Conservation (phyloP, 2,888 invertebrate species). For the Habrosyne pyritoides region DNA sequence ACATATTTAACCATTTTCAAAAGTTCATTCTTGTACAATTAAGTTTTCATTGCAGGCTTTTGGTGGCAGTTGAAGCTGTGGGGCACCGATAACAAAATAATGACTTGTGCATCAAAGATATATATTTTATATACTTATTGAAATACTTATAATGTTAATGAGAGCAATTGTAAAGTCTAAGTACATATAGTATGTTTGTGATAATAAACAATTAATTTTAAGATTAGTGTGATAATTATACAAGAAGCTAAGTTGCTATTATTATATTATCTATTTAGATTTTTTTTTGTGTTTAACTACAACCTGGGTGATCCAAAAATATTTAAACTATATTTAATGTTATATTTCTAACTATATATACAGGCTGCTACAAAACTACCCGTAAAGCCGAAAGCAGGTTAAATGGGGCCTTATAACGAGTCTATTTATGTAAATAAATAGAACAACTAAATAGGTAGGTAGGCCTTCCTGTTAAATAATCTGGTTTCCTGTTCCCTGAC, state of each 20-base stretch:
- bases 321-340: no score
- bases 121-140: constrained; percentile 9
- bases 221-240: neutral
- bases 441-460: no score
- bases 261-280: neutral
- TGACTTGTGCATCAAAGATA: constrained; percentile 3
- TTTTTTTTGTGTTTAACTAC: neutral
- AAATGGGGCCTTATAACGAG: no score
- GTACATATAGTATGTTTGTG: constrained; percentile 31
- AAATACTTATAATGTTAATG: constrained; percentile 5
- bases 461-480: no score
- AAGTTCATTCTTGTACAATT: neutral
- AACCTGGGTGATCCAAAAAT: no score
- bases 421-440: no score
- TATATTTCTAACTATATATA: no score
- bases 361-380: no score
- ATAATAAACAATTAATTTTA: constrained; percentile 27
- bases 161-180: constrained; percentile 2
- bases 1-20: neutral
- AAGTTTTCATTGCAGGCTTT: constrained; percentile 40
- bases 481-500: no score
- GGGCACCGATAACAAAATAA: constrained; percentile 29
- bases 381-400: no score
- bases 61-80: constrained; percentile 58
- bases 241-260: neutral